Percentiles rank a stretch among this genome's conserved stretches.
These are phyloP conservation scores for Boloria selene DNA, from an alignment of 2,888 invertebrate genomes.

Conservation along the genomic window DNA sequence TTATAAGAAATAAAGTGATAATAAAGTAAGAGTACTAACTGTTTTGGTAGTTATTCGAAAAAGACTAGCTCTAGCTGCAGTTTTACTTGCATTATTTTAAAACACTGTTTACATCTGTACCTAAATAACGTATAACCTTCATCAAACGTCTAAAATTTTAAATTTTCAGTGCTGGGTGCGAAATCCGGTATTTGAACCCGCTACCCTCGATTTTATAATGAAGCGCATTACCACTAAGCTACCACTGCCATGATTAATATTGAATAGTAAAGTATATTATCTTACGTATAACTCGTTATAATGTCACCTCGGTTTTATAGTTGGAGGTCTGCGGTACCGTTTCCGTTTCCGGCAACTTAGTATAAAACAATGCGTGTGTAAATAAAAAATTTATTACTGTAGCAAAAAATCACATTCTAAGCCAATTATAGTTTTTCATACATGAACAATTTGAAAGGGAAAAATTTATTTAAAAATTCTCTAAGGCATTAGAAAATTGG, in stretches of 20 bases:
- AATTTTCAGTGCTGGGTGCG: not conserved
- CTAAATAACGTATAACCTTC: too few species aligned
- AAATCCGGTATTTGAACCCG: not conserved
- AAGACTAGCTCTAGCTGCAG: too few species aligned
- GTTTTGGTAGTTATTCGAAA: too few species aligned
- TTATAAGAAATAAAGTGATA: too few species aligned
- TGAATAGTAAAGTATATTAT: slow-evolving; percentile 4
- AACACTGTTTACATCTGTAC: too few species aligned
- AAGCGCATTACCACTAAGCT: too few species aligned
- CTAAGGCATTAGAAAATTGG: not conserved
- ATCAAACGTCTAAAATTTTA: too few species aligned
- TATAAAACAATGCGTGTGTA: slow-evolving; percentile 9
- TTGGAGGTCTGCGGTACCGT: not conserved
- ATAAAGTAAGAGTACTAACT: too few species aligned
- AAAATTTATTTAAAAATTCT: too few species aligned
- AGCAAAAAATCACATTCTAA: slow-evolving; percentile 1
- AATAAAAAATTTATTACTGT: slow-evolving; percentile 9
- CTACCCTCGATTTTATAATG: too few species aligned
- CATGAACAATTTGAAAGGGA: not conserved
- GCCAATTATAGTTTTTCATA: slow-evolving; percentile 11
- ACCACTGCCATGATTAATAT: not conserved
- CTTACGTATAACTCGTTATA: slow-evolving; percentile 13
- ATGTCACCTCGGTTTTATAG: slow-evolving; percentile 21
- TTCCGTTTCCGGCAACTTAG: slow-evolving; percentile 13
- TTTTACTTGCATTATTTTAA: too few species aligned